Base-by-base conservation (phyloP, 1,140 invertebrate genomes). In the Capitella teleta region DNA sequence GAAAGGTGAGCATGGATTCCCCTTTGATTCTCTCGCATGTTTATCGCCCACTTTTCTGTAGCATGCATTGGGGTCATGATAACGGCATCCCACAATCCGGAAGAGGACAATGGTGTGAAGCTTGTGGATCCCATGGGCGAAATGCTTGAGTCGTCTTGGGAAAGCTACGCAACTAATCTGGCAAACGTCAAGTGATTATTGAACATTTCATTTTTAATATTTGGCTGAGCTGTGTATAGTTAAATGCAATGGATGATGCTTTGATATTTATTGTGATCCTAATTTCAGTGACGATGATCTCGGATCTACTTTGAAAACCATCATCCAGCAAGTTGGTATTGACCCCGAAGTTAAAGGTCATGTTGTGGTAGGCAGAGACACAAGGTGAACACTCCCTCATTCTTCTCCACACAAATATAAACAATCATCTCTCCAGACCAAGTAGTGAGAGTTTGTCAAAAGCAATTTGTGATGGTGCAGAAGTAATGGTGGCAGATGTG, bases 41-140 rank as follows among this genome's bases (percentile, higher is more conserved):
- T 44, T n/a, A 16, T n/a, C n/a, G 16, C 10, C 10, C 3, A 44
- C 24, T 19, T 44, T 3, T 16, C 24, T 4, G 14, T 46, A 18
- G 8, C 43, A 30, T 5, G 28, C 5, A 64, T 70, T 64, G 95
- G 95, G 30, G 78, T 96, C 1, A 97, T 98, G 93, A 94, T 99
- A 58, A 99, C 96, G 18, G 96, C 96, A 0, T 98, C 93, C 2
- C 96, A 99, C 64, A 99, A 99, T 74, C 84, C 91, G 26, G 88
- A 86, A 64, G 78, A 80, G 1, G 96, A 99, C 67, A 99, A 99
- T 76, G 96, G 96, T 5, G 83, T 97, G 0, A 99, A 99, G 71
- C 70, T 99, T 5, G 80, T 98, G 44, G 95, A 98, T 72, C 90
- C 91, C 1, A 76, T 78, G 59, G 96, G 96, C 1, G 91, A 96